These are phyloP conservation scores for Rana temporaria DNA, from an alignment of 2,113 vertebrate genomes.

Conservation along the genomic window DNA sequence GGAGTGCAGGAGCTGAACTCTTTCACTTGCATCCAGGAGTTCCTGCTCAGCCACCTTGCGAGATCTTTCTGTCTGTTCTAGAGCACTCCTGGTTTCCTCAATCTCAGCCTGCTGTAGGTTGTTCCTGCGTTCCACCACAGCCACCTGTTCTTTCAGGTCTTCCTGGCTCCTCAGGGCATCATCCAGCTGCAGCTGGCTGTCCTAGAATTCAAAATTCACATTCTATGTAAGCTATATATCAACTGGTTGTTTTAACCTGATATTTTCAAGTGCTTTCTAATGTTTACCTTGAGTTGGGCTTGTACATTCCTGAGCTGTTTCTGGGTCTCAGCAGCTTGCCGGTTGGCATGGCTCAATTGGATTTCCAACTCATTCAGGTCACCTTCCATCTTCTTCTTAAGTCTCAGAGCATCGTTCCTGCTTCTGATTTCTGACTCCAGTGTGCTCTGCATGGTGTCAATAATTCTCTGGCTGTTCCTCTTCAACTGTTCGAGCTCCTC, in stretches of 20 bases:
- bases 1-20: constrained; percentile 79
- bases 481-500: constrained; percentile 77
- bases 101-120: constrained; percentile 78
- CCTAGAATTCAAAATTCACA: constrained; percentile 65
- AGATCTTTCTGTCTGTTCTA: constrained; percentile 84
- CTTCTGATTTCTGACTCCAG: constrained; percentile 75
- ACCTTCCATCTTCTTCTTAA: constrained; percentile 83
- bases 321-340: constrained; percentile 75
- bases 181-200: constrained; percentile 85
- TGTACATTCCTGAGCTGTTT: constrained; percentile 76
- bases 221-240: not conserved
- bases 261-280: too few relatives aligned
- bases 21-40: constrained; percentile 79
- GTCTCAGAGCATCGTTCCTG: constrained; percentile 77
- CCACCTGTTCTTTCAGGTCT: constrained; percentile 81
- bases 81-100: constrained; percentile 77
- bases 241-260: too few relatives aligned
- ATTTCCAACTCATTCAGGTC: constrained; percentile 74
- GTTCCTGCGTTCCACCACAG: constrained; percentile 84
- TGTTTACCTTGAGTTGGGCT: constrained; percentile 71
- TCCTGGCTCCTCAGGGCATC: constrained; percentile 70
- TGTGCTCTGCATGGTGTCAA: constrained; percentile 77
- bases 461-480: constrained; percentile 70
- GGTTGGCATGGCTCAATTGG: constrained; percentile 80
- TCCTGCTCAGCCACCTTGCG: constrained; percentile 81